Evolutionary conservation across 2,113 vertebrate genomes (phyloP).

Genomic region (Amblyornis subalaris): DNA sequence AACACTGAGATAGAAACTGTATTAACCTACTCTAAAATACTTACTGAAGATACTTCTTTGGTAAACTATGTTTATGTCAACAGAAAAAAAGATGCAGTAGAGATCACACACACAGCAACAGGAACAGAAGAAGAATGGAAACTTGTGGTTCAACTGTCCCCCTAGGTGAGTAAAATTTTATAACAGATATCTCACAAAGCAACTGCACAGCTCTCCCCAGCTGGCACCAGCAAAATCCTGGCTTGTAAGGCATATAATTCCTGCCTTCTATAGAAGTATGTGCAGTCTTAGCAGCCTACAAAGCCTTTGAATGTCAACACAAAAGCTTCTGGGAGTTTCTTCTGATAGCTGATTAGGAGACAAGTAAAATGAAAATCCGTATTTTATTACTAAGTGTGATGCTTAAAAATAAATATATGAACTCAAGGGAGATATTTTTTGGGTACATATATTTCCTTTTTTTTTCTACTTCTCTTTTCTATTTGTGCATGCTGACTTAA

Average conservation of each 20-base stretch:
- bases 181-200: constrained; percentile 61
- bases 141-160: constrained; percentile 62
- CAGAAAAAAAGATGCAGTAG: constrained; percentile 47
- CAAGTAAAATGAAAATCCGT: constrained; percentile 50
- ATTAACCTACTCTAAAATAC: constrained; percentile 64
- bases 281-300: not conserved
- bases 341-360: constrained; percentile 61
- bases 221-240: constrained; percentile 53
- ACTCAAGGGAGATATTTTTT: constrained; percentile 1
- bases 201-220: constrained; percentile 45
- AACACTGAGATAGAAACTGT: constrained; percentile 36
- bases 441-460: not conserved
- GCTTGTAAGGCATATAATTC: constrained; percentile 48
- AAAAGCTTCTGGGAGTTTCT: constrained; percentile 27
- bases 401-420: constrained; percentile 51
- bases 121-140: constrained; percentile 43
- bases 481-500: not conserved
- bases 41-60: constrained; percentile 63
- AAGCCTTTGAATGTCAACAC: constrained; percentile 48
- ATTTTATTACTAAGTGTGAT: constrained; percentile 49
- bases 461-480: not conserved
- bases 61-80: constrained; percentile 65
- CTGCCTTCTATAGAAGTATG: constrained; percentile 32
- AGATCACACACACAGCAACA: constrained; percentile 54
- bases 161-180: constrained; percentile 63